Conservation (phyloP, 2,113 vertebrate species). For the Strix uralensis region DNA sequence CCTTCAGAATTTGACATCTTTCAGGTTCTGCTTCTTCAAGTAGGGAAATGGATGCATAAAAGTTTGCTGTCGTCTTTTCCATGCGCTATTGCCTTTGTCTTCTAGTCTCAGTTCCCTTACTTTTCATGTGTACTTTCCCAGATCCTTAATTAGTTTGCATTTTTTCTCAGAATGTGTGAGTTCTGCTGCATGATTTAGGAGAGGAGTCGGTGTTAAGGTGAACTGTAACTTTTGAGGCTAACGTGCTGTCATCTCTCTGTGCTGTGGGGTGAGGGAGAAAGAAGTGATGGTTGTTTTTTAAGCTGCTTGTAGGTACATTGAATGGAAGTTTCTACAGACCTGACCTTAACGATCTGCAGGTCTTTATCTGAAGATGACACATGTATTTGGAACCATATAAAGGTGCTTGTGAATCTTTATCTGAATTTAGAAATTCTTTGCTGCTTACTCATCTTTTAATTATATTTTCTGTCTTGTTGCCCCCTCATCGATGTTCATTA, state of each 20-base stretch:
- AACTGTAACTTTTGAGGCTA: background rate
- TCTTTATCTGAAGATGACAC: background rate
- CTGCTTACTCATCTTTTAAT: background rate
- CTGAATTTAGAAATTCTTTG: background rate
- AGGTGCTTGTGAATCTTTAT: background rate
- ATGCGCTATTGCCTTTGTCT: background rate
- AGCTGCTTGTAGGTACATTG: background rate
- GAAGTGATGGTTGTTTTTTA: background rate
- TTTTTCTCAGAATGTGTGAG: background rate
- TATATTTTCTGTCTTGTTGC: background rate
- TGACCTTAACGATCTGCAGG: background rate
- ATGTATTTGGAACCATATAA: background rate
- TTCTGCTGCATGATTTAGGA: background rate
- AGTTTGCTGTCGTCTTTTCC: background rate
- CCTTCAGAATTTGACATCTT: background rate
- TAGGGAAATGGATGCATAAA: background rate
- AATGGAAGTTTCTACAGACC: background rate
- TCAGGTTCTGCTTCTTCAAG: background rate
- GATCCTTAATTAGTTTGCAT: background rate
- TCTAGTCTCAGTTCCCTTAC: background rate
- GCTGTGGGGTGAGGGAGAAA: background rate
- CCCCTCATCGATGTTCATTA: background rate
- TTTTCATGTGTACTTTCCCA: background rate
- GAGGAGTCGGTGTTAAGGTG: background rate
- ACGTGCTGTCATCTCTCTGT: rapidly evolving